Percentiles rank a stretch among this genome's conserved stretches.
Conservation (phyloP, 2,888 invertebrate species). For the Theodoxus fluviatilis region DNA sequence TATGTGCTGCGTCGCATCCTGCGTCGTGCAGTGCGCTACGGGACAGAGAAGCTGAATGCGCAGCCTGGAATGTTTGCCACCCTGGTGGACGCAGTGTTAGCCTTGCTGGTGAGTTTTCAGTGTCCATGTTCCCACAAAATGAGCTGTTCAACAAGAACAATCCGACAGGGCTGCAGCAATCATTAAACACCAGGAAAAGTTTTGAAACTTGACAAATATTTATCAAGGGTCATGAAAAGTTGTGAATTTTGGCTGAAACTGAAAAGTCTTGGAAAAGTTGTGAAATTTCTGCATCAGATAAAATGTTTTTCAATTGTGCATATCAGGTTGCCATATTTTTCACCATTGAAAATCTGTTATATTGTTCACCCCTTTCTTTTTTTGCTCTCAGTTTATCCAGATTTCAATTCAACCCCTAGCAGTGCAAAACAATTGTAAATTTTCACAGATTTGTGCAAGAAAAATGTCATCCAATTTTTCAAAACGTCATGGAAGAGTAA, state of each 20-base stretch:
- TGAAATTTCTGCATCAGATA: neutral
- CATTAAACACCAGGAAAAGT: too few relatives aligned
- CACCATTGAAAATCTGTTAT: too few relatives aligned
- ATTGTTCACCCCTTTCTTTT: too few relatives aligned
- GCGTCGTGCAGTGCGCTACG: conserved; percentile 92
- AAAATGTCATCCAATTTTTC: too few relatives aligned
- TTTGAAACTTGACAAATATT: too few relatives aligned
- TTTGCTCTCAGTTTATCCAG: too few relatives aligned
- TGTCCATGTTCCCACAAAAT: neutral
- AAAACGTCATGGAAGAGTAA: too few relatives aligned
- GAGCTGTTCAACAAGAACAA: neutral
- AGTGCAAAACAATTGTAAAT: too few relatives aligned
- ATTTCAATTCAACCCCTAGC: too few relatives aligned
- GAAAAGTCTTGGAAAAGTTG: neutral
- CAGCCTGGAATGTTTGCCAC: conserved; percentile 93
- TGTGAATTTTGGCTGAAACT: neutral
- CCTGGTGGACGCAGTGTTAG: conserved; percentile 87
- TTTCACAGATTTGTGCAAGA: too few relatives aligned
- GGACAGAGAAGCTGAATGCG: conserved; percentile 93
- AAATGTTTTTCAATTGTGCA: neutral
- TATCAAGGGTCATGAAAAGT: neutral
- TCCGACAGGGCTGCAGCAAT: neutral
- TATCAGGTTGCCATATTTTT: too few relatives aligned
- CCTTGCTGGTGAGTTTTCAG: conserved; percentile 71
- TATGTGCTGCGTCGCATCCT: conserved; percentile 95